phyloP scores from a whole-genome alignment of 2,113 vertebrate species.

The Fregata magnificens region DNA sequence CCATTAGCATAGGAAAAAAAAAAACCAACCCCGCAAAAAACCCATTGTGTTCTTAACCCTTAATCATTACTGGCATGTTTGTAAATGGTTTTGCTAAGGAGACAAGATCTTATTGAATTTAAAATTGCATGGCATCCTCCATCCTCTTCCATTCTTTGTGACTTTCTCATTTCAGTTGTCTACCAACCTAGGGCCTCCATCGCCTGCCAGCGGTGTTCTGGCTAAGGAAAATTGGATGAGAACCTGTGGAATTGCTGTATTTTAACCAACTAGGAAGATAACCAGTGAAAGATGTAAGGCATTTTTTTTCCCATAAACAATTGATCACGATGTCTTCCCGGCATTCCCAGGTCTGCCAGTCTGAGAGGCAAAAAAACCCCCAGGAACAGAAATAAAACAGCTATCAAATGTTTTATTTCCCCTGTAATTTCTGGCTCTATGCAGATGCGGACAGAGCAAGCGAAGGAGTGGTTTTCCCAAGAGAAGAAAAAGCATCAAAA shows the following conservation, averaged over 20 bases:
- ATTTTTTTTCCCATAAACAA: background rate
- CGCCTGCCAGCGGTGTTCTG: background rate
- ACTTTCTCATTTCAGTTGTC: background rate
- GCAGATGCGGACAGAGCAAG: background rate
- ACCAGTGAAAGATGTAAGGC: background rate
- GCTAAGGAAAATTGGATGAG: background rate
- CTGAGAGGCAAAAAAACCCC: background rate
- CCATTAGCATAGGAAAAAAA: background rate
- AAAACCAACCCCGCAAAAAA: fast-evolving
- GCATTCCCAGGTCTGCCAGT: background rate
- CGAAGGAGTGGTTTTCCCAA: background rate
- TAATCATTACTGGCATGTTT: background rate
- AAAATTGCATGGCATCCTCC: background rate
- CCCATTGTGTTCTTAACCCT: background rate
- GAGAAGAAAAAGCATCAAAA: background rate
- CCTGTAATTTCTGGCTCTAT: background rate
- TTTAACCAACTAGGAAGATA: background rate
- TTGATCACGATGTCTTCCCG: background rate
- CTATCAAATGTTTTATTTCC: background rate
- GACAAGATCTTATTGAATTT: background rate
- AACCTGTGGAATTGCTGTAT: background rate
- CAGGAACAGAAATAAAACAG: background rate
- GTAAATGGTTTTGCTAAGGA: background rate
- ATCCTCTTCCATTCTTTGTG: background rate
- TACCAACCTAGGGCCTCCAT: background rate